Base-by-base conservation (phyloP, 2,113 vertebrate species). In the Lates calcarifer region DNA sequence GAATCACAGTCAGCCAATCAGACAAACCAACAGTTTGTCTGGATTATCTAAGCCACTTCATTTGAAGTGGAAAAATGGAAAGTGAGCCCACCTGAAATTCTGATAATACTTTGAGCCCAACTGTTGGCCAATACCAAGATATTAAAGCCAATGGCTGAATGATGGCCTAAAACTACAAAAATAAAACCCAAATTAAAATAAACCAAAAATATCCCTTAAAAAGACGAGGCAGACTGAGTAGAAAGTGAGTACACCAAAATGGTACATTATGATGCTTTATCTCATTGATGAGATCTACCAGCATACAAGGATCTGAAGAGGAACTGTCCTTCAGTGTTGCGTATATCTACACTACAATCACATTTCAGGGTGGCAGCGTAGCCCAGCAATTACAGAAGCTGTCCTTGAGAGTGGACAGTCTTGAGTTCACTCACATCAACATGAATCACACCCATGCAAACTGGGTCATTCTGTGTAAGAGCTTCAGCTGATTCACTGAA, bases 321-420 rank as follows among this genome's bases (percentile, higher is more conserved):
- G 37, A 77, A 28, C 8, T 26, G 45, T 22, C 31, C 76, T 29
- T 83, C 72, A 63, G 61, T 65, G 68, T 69, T 57, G 37, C 0
- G 1, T 58, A 15, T 11, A 63, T 39, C 51, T 63, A 79, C 61
- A 71, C 63, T 84, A 71, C 70, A 49, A 29, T 43, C 65, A 24
- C 26, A 22, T 0, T 28, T 74, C 29, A 53, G 62, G 26, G 26
- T 37, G 41, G 64, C 33, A 28, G 71, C 31, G 2, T 2, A 24
- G 73, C 53, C 43, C 71, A 26, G 4, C 26, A 6, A 15, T 4
- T 3, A 29, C 56, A 26, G 8, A 1, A 33, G 41, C 41, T 22
- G 22, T 62, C 61, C 37, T 39, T 29, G 18, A 4, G 55, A 35
- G 10, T 3, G 14, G 31, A 51, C 29, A 13, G 28, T 7, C 43